These are phyloP conservation scores for Anolis apletophallus DNA, from an alignment of 2,797 vertebrate species.

Conservation along the genomic window DNA sequence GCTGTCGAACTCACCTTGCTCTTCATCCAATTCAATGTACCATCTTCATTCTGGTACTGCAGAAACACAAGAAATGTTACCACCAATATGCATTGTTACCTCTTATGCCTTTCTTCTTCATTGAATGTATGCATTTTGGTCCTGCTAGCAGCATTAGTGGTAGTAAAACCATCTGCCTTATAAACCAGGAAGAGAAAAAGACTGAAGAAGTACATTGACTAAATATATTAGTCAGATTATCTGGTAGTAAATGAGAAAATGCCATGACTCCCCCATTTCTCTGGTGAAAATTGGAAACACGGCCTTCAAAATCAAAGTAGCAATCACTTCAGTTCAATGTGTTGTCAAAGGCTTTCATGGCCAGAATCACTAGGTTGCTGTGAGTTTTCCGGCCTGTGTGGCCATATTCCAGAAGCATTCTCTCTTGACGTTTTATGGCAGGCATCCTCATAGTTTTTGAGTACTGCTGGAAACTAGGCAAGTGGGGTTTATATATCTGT, in stretches of 20 bases:
- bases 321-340: not conserved
- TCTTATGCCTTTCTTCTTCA: not conserved
- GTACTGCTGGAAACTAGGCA: too few species aligned
- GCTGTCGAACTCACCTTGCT: conserved; percentile 49
- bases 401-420: too few species aligned
- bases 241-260: not conserved
- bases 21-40: accelerated
- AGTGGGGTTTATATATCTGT: too few species aligned
- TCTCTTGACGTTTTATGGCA: too few species aligned
- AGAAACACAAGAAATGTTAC: conserved; percentile 12
- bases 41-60: conserved; percentile 69
- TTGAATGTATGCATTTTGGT: not conserved
- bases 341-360: too few species aligned
- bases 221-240: not conserved
- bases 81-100: not conserved
- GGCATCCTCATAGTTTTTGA: too few species aligned
- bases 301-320: not conserved
- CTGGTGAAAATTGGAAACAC: not conserved
- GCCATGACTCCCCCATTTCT: not conserved
- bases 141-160: not conserved
- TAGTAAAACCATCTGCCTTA: not conserved
- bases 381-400: too few species aligned
- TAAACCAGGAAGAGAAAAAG: not conserved
- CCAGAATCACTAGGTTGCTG: too few species aligned
- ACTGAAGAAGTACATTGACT: not conserved